A percentile compares a stretch with the other conserved stretches of the same genome.
phyloP scores from a whole-genome alignment of 2,888 invertebrate species.

The Drosophila siamana region DNA sequence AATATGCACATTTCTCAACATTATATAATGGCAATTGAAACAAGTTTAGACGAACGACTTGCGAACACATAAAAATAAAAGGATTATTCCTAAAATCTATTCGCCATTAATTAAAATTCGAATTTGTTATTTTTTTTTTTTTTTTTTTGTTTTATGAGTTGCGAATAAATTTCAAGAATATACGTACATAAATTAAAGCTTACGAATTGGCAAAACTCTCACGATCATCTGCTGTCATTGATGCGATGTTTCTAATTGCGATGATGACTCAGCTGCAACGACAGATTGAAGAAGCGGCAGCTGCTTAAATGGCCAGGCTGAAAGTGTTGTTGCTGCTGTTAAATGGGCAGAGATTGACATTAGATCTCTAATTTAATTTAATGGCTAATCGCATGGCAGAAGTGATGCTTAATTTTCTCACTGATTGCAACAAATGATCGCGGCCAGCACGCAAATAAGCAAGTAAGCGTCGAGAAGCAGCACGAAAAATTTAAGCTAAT shows the following conservation, averaged over 20 bases:
- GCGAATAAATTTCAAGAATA: conserved; percentile 1
- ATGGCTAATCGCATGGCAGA: conserved; percentile 59
- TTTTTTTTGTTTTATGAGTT: background rate
- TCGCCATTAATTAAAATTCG: background rate
- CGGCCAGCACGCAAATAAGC: conserved; percentile 42
- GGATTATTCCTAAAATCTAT: background rate
- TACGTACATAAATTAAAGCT: conserved; percentile 1
- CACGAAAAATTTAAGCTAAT: conserved; percentile 59
- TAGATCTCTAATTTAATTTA: conserved; percentile 69
- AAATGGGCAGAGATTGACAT: conserved; percentile 52
- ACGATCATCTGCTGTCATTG: conserved; percentile 55
- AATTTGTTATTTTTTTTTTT: too few species aligned
- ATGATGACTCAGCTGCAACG: conserved; percentile 64
- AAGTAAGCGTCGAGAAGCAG: conserved; percentile 38
- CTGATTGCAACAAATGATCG: conserved; percentile 75
- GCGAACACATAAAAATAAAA: background rate
- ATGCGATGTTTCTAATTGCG: conserved; percentile 44
- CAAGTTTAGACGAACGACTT: background rate
- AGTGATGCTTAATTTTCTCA: conserved; percentile 64
- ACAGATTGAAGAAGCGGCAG: conserved; percentile 25
- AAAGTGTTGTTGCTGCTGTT: conserved; percentile 14
- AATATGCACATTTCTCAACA: background rate
- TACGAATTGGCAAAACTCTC: conserved; percentile 62
- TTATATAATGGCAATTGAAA: background rate
- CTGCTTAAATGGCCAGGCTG: conserved; percentile 26